Evolutionary conservation across 2,888 invertebrate species (phyloP).

Genomic region (Tetragnatha montana): DNA sequence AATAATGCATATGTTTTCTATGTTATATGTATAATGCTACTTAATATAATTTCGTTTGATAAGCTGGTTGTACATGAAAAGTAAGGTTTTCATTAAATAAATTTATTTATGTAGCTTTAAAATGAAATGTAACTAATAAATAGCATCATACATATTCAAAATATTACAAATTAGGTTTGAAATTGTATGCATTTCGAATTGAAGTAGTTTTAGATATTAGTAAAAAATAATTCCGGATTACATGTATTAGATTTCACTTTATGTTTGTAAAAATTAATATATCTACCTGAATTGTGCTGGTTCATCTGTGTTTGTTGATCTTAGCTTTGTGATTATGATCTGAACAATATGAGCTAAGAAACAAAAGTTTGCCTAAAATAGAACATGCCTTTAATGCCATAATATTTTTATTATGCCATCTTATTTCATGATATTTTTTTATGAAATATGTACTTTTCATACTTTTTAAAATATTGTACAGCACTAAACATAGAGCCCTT

Average conservation of each 20-base stretch:
- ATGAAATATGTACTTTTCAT: no score
- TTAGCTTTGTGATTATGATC: slow-evolving; percentile 76
- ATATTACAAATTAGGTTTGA: no score
- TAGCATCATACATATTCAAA: no score
- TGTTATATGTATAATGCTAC: background rate
- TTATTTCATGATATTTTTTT: background rate
- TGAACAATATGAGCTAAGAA: slow-evolving; percentile 75
- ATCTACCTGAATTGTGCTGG: slow-evolving; percentile 76
- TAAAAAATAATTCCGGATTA: background rate
- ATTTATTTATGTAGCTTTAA: background rate
- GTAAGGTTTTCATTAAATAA: background rate
- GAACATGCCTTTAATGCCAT: background rate
- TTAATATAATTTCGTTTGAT: background rate
- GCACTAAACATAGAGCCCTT: background rate
- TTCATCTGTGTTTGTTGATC: slow-evolving; percentile 77
- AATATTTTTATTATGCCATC: no score
- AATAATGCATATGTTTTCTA: background rate
- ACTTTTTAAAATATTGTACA: background rate
- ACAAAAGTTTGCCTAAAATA: slow-evolving; percentile 74
- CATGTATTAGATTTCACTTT: background rate
- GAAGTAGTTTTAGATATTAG: no score
- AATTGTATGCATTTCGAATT: no score
- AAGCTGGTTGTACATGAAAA: no score
- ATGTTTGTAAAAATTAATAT: background rate
- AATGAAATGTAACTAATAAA: no score